Conservation (phyloP, 2,888 invertebrate genomes). For the Meghimatium bilineatum region DNA sequence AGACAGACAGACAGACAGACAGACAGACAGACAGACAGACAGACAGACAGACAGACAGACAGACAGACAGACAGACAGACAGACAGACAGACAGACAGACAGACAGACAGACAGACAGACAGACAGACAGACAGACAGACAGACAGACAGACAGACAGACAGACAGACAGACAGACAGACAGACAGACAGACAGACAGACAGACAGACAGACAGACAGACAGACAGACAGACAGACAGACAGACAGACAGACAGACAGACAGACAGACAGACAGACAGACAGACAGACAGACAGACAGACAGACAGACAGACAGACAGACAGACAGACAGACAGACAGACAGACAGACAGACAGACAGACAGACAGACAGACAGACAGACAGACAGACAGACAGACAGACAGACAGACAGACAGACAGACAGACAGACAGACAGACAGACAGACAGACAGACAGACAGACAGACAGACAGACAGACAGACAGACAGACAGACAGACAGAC, state of each 20-base stretch:
- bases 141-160: neutral
- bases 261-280: neutral
- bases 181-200: neutral
- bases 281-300: neutral
- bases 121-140: neutral
- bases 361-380: neutral
- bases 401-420: neutral
- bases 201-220: neutral
- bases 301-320: constrained; percentile 23
- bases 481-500: neutral
- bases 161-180: neutral
- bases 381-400: constrained; percentile 2
- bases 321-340: constrained; percentile 20
- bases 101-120: constrained; percentile 5
- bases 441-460: neutral
- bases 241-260: neutral
- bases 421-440: neutral
- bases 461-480: neutral
- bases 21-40: neutral
- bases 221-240: neutral
- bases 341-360: constrained; percentile 19
- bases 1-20: neutral
- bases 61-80: neutral
- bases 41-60: neutral
- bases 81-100: constrained; percentile 5